Conservation (phyloP, 2,888 invertebrate genomes). For the Noctua comes region DNA sequence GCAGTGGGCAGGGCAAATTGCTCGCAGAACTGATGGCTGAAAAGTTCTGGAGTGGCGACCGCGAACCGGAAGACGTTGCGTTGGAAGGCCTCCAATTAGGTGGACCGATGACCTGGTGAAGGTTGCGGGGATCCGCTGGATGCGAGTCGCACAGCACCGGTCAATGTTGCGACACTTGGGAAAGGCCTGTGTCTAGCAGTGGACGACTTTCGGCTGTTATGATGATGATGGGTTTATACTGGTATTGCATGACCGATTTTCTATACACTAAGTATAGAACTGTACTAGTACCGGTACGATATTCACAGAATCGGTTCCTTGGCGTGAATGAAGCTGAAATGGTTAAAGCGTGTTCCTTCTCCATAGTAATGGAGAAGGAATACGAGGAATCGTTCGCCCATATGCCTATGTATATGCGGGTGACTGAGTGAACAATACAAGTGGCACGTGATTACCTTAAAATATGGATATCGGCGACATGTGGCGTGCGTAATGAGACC, state of each 20-base stretch:
- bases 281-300: neutral
- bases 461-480: slow-evolving; percentile 49
- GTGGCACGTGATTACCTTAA: slow-evolving; percentile 37
- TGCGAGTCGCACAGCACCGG: no score
- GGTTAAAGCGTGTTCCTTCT: neutral
- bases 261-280: neutral
- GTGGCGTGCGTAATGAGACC: slow-evolving; percentile 43
- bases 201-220: no score
- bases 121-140: no score
- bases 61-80: no score
- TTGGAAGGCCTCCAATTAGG: no score
- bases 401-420: neutral
- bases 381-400: neutral
- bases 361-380: no score
- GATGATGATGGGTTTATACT: neutral
- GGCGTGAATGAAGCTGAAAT: neutral
- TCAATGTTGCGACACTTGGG: no score
- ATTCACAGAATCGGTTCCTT: neutral
- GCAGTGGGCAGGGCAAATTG: no score
- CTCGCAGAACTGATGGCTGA: no score
- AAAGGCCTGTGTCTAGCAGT: no score
- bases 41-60: no score
- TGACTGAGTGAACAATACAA: slow-evolving; percentile 5
- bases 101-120: no score
- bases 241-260: neutral